Evolutionary conservation across 2,113 vertebrate genomes (phyloP).

Genomic region (Hymenochirus boettgeri): DNA sequence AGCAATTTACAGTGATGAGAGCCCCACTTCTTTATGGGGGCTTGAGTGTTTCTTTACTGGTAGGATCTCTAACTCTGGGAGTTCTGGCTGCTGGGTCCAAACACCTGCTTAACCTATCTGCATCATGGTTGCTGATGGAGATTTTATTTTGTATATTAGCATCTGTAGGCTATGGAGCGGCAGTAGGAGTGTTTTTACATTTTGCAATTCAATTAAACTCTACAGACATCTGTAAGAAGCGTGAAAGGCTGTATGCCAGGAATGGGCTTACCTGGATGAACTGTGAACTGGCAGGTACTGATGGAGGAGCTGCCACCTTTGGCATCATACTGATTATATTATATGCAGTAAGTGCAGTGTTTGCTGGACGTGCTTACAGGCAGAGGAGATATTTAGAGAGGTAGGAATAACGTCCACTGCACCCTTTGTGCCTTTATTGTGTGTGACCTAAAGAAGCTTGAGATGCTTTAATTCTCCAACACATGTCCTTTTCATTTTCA

Average conservation of each 20-base stretch:
- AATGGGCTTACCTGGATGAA: conserved; percentile 63
- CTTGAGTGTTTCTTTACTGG: conserved; percentile 48
- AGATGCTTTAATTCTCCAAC: no score
- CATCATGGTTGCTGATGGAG: conserved; percentile 51
- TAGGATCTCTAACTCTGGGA: conserved; percentile 52
- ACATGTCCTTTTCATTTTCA: no score
- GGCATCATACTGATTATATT: conserved; percentile 52
- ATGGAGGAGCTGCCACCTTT: conserved; percentile 56
- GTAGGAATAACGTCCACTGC: no score
- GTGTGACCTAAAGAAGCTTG: no score
- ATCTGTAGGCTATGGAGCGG: conserved; percentile 38
- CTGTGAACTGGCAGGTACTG: conserved; percentile 55
- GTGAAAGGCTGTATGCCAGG: conserved; percentile 54
- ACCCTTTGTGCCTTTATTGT: no score
- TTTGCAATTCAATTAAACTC: conserved; percentile 50
- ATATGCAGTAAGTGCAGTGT: conserved; percentile 47
- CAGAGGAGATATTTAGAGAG: no score
- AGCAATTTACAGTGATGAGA: conserved; percentile 51
- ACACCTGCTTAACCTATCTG: conserved; percentile 21
- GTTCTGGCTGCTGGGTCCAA: conserved; percentile 52
- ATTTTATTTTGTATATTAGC: conserved; percentile 49
- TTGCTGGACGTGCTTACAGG: no score
- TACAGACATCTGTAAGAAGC: conserved; percentile 50
- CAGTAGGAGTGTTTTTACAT: conserved; percentile 52
- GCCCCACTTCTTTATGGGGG: conserved; percentile 53